Conservation (phyloP, 2,797 vertebrate genomes). For the Leucoraja ocellata region DNA sequence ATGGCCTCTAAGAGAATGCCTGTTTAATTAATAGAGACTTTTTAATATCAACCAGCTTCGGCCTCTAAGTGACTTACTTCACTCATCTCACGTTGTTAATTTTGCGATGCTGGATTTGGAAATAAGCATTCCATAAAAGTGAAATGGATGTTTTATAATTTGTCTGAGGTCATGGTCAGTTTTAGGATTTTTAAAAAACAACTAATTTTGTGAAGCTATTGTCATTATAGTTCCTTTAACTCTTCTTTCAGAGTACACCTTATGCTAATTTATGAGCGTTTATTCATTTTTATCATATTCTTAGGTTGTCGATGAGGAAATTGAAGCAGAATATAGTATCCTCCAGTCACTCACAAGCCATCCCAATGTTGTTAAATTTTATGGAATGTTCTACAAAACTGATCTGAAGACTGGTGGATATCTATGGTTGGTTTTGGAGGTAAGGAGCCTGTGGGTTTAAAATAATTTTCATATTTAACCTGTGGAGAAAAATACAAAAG, state of each 20-base stretch:
- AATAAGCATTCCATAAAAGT: background rate
- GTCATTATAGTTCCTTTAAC: background rate
- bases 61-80: no score
- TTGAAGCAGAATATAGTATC: constrained; percentile 97
- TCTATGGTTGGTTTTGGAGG: constrained; percentile 95
- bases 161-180: background rate
- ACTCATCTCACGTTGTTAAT: background rate
- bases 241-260: background rate
- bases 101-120: background rate
- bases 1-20: no score
- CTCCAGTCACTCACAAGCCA: constrained; percentile 87
- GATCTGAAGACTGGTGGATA: constrained; percentile 83
- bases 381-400: constrained; percentile 92
- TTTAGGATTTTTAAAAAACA: background rate
- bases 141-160: background rate
- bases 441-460: constrained; percentile 54
- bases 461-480: background rate
- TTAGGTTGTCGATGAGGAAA: constrained; percentile 95
- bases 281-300: constrained; percentile 40
- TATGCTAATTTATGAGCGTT: background rate
- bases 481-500: background rate
- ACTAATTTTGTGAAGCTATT: background rate
- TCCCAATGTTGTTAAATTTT: constrained; percentile 95
- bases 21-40: no score
- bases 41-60: no score